phyloP scores from a whole-genome alignment of 1,140 invertebrate genomes.

The Ceratina calcarata region DNA sequence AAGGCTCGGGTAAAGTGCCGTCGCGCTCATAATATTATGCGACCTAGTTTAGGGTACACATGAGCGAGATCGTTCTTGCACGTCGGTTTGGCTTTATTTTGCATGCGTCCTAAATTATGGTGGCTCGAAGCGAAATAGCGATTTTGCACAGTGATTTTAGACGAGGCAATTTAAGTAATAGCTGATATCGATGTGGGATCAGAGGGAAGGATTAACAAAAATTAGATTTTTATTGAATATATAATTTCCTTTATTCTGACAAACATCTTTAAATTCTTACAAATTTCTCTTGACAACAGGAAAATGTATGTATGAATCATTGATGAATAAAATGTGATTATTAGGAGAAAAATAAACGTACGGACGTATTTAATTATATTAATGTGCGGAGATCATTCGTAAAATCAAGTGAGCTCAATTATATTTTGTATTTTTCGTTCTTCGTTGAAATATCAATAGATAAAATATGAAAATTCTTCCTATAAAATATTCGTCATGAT shows the following conservation, averaged over 20 bases:
- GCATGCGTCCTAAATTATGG: conserved; percentile 9
- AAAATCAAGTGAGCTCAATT: neutral
- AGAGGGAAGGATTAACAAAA: neutral
- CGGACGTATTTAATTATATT: conserved; percentile 32
- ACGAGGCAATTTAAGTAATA: neutral
- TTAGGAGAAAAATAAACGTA: conserved; percentile 55
- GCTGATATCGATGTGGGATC: neutral
- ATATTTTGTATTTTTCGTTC: too few species aligned
- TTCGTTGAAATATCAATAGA: too few species aligned
- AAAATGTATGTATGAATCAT: neutral
- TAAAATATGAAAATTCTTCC: neutral
- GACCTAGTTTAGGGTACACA: conserved; percentile 14
- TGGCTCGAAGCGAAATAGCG: neutral
- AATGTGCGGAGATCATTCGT: conserved; percentile 42
- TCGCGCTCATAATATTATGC: conserved; percentile 26
- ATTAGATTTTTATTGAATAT: too few species aligned
- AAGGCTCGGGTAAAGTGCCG: neutral
- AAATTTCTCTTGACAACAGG: too few species aligned
- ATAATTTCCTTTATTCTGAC: too few species aligned
- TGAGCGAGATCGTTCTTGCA: neutral
- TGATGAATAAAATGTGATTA: conserved; percentile 36
- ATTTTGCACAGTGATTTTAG: neutral
- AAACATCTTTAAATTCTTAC: too few species aligned
- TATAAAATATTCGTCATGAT: conserved; percentile 18
- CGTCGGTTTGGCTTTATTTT: conserved; percentile 12